phyloP scores from a whole-genome alignment of 2,797 vertebrate genomes.

The Ptychadena robeensis region DNA sequence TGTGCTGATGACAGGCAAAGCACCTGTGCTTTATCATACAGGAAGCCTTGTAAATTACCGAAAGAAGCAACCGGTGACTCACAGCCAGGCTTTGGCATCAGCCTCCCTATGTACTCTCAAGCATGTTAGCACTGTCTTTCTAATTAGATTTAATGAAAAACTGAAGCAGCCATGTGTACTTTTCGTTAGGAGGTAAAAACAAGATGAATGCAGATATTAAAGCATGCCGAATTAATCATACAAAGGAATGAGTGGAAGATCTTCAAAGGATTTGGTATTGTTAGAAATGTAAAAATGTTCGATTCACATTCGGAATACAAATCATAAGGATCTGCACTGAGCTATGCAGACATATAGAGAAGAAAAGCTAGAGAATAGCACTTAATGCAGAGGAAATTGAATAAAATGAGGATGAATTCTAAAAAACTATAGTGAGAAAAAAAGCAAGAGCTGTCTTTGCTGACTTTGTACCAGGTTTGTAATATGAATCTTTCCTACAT shows the following conservation, averaged over 20 bases:
- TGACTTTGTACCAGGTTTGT: too few relatives aligned
- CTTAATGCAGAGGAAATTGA: neutral
- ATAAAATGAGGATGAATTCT: neutral
- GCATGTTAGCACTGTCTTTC: slow-evolving; percentile 44
- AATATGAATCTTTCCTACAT: too few relatives aligned
- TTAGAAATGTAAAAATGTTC: neutral
- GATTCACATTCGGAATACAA: neutral
- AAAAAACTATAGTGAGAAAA: neutral
- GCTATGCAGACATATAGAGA: neutral
- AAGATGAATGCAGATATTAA: slow-evolving; percentile 41
- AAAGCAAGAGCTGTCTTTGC: neutral
- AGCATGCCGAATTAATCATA: slow-evolving; percentile 35
- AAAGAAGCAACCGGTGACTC: slow-evolving; percentile 68
- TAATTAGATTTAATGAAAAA: slow-evolving; percentile 51
- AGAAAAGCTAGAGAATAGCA: neutral
- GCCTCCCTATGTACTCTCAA: slow-evolving; percentile 23
- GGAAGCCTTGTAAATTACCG: slow-evolving; percentile 70
- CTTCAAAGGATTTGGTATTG: slow-evolving; percentile 12
- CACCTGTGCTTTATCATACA: slow-evolving; percentile 72
- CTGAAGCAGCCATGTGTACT: slow-evolving; percentile 36
- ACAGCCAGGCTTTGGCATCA: slow-evolving; percentile 20
- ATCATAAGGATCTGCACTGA: neutral
- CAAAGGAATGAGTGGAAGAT: slow-evolving; percentile 15
- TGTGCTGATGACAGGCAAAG: slow-evolving; percentile 68
- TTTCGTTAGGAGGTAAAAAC: slow-evolving; percentile 12